phyloP scores from a whole-genome alignment of 1,140 invertebrate genomes.

The Zaprionus davidi region DNA sequence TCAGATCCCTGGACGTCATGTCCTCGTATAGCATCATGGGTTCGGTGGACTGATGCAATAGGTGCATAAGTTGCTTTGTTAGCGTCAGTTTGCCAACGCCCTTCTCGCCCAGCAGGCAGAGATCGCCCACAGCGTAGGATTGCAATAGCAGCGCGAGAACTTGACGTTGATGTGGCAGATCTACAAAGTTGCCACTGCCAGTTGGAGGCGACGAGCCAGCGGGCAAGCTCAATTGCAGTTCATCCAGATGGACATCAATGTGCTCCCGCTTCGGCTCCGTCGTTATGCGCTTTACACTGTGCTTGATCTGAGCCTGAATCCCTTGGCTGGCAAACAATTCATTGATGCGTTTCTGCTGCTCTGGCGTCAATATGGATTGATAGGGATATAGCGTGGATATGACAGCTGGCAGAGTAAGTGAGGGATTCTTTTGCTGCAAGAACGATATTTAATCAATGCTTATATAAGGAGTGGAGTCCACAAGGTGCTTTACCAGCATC shows the following conservation, averaged over 20 bases:
- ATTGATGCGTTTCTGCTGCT: constrained; percentile 89
- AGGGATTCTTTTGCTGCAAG: constrained; percentile 84
- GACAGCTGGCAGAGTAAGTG: constrained; percentile 87
- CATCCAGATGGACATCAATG: constrained; percentile 59
- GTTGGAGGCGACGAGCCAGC: constrained; percentile 63
- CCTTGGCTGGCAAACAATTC: constrained; percentile 87
- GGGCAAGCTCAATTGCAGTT: constrained; percentile 84
- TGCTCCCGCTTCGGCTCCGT: constrained; percentile 8
- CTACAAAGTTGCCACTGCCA: constrained; percentile 85
- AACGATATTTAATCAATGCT: background rate
- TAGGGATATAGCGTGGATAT: constrained; percentile 94
- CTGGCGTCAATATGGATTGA: constrained; percentile 89
- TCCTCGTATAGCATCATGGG: constrained; percentile 98
- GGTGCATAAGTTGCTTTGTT: constrained; percentile 90
- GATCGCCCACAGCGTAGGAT: constrained; percentile 91
- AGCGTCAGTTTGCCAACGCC: constrained; percentile 96
- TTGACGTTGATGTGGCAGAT: constrained; percentile 92
- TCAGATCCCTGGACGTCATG: constrained; percentile 96
- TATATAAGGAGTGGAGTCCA: background rate
- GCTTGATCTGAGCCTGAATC: constrained; percentile 84
- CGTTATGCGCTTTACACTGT: constrained; percentile 46
- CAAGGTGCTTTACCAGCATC: constrained; percentile 88
- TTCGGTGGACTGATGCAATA: constrained; percentile 92
- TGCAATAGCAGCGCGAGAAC: constrained; percentile 91
- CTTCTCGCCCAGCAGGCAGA: constrained; percentile 93